Evolutionary conservation across 2,888 invertebrate genomes (phyloP).

Genomic region (Strigamia crassipes): DNA sequence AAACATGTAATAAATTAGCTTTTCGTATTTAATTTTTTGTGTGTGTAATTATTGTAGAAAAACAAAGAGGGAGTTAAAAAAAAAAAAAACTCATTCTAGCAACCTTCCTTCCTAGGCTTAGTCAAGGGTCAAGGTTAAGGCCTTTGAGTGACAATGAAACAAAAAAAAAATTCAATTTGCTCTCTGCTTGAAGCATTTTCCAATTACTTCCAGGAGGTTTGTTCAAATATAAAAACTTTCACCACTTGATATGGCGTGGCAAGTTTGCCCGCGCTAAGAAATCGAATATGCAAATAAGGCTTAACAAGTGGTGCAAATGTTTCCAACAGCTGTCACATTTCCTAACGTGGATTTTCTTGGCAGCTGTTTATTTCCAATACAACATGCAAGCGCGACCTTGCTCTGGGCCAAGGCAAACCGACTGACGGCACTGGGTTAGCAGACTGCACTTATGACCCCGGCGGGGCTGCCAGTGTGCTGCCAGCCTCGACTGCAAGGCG

Average conservation of each 20-base stretch:
- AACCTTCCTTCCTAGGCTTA: not conserved
- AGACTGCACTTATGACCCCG: slow-evolving; percentile 45
- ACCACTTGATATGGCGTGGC: not conserved
- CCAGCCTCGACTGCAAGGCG: slow-evolving; percentile 39
- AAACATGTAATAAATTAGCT: not conserved
- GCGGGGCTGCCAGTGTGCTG: slow-evolving; percentile 31
- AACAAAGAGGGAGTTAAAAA: not conserved
- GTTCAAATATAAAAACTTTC: slow-evolving; percentile 1
- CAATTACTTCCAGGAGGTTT: slow-evolving; percentile 13
- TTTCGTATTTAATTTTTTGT: not conserved
- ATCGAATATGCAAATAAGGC: not conserved
- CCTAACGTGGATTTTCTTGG: not conserved
- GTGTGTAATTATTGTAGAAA: not conserved
- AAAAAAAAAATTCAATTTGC: not conserved
- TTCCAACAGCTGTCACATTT: not conserved
- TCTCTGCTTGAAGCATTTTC: slow-evolving; percentile 15
- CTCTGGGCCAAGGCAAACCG: slow-evolving; percentile 44
- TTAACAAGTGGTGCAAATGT: not conserved
- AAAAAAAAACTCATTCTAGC: not conserved
- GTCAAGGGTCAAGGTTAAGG: slow-evolving; percentile 28
- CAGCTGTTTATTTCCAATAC: not conserved
- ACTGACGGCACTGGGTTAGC: slow-evolving; percentile 44
- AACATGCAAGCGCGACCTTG: slow-evolving; percentile 33
- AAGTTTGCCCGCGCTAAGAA: not conserved
- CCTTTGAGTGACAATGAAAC: slow-evolving; percentile 1